Evolutionary conservation across 1,140 invertebrate genomes (phyloP), one percentile per base, ranked within the genome.

Genomic region (Drosophila lacteicornis): DNA sequence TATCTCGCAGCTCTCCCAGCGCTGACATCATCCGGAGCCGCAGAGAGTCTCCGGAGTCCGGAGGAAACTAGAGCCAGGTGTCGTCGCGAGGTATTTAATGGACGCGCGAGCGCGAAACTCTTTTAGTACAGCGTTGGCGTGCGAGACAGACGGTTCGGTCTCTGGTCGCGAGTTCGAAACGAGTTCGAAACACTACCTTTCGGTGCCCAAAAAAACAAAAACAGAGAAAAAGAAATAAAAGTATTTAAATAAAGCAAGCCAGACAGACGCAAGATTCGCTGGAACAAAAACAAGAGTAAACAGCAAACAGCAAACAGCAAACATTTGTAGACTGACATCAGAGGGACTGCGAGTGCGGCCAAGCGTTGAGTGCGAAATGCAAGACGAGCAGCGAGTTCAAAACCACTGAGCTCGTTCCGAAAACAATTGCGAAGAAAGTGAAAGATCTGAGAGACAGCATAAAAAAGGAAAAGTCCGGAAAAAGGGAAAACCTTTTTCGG

Each of bases 101-200:
- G 56, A 61, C 50, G 75, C 30, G 75, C 70, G 78, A 79, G 82
- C 86, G 70, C 46, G 43, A 90, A 85, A 82, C 86, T 90, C 85
- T 90, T 90, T 90, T 90, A 90, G 85, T 90, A 90, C 88, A 90
- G 86, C 85, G 86, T 90, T 91, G 85, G 85, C 85, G 85, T 90
- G 85, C 86, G 62, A 91, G 67, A 82, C 70, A 90, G 71, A 59
- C 85, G 85, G 86, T 90, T 90, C 85, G 85, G 82, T 85, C 73
- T 33, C 51, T 45, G 57, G 69, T 62, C 75, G 70, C 45, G 19
- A 68, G 45, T 49, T 36, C n/a, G 27, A 78, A 70, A 78, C 53
- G 38, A 79, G 47, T 75, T 74, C 49, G 40, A 80, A 56, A 71
- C 30, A 38, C 67, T 45, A 67, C 65, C 38, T 17, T 13, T 30